Base-by-base conservation (phyloP, 35 echinoderm and acorn worm species). In the Strongylocentrotus purpuratus region DNA sequence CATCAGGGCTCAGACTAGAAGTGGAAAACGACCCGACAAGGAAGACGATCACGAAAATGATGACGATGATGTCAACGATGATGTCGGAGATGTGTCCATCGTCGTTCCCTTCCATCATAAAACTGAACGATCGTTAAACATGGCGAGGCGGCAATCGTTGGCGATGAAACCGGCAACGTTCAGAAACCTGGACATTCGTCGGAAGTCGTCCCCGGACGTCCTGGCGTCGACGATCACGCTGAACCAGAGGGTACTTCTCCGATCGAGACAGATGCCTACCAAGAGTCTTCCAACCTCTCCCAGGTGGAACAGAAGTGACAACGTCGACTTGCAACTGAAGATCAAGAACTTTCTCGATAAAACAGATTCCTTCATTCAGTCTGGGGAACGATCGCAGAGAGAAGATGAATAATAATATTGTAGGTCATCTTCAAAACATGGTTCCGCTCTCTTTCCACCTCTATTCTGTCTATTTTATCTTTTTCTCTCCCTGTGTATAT, bases 121-220 rank as follows among this genome's bases (percentile, higher is more conserved):
- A 48, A 93, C 46, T 14, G 46, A 93, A 5, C 45, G 48, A 46
- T 58, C 91, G 28, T 33, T 93, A 32, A 47, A 45, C 12, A 31
- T 58, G 91, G 45, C 48, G 46, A 47, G 91, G 46, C 47, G 91
- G 17, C 17, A 58, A 4, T 93, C 91, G 46, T 15, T 93, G 4
- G 91, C 91, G 45, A 32, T 93, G 22, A 47, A 93, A n/a, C 91
- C 91, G 46, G 45, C 91, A 2, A 93, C 91, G 46, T 58, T 58
- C 48, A 33, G 91, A 14, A 46, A 47, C 18, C 25, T 58, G 4
- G n/a, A 58, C 48, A 33, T 13, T 31, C 91, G 91, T 5, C 91
- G 91, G 48, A 47, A 93, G 4, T 93, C 91, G 5, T 93, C 91
- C n/a, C 91, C 91, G 22, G 91, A 93, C 20, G 91, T 93, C 46